phyloP scores from a whole-genome alignment of 1,140 invertebrate species.

The Coelopa frigida region DNA sequence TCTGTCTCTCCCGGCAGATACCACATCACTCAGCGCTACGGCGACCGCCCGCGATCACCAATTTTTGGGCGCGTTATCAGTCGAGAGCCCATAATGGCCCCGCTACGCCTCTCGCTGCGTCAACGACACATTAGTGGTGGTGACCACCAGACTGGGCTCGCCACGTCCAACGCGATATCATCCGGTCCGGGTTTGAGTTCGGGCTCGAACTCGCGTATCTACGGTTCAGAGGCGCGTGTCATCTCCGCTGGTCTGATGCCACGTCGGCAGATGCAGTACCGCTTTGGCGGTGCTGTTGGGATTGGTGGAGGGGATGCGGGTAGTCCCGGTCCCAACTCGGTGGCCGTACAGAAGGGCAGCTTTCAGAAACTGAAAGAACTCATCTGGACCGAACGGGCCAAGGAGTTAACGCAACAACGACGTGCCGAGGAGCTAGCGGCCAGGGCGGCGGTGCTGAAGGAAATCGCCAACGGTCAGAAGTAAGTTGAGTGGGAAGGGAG shows the following conservation, averaged over 20 bases:
- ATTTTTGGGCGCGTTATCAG: constrained; percentile 58
- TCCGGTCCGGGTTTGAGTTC: no score
- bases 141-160: no score
- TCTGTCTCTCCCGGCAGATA: constrained; percentile 15
- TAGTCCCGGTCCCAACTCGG: constrained; percentile 19
- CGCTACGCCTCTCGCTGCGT: constrained; percentile 19
- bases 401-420: constrained; percentile 57
- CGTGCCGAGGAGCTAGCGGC: constrained; percentile 55
- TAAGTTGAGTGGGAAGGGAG: constrained; percentile 18
- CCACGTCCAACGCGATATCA: no score
- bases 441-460: constrained; percentile 50
- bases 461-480: constrained; percentile 48
- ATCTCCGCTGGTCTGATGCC: background rate
- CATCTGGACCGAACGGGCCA: constrained; percentile 57
- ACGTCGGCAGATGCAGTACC: constrained; percentile 26
- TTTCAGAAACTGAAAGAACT: constrained; percentile 59
- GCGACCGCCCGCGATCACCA: constrained; percentile 40
- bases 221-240: constrained; percentile 20
- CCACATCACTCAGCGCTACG: constrained; percentile 17
- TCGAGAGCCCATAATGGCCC: constrained; percentile 46
- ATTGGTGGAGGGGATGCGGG: constrained; percentile 9
- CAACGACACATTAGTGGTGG: constrained; percentile 14
- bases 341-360: constrained; percentile 53
- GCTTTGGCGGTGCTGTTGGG: constrained; percentile 27
- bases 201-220: constrained; percentile 17